Evolutionary conservation across 2,113 vertebrate species (phyloP), one percentile per base, ranked within the genome.

Genomic region (Dendrocopos noguchii): DNA sequence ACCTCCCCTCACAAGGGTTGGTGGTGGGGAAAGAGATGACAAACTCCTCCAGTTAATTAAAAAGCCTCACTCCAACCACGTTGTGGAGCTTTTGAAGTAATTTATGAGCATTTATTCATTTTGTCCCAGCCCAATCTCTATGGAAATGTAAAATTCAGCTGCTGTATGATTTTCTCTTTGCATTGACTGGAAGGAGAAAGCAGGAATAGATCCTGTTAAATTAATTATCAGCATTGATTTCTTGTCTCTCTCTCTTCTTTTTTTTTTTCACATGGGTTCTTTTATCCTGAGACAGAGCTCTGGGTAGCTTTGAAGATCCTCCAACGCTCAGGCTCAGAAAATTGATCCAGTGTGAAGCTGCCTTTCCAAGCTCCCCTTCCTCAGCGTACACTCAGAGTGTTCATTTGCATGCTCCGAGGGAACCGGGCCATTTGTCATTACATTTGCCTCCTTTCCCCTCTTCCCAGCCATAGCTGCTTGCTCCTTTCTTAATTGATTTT

Each of bases 21-120:
- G n/a, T n/a, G n/a, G 65, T 61, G 67, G 33, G 74, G 10, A 39
- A 94, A 86, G 93, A 22, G 74, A 68, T 92, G 90, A 74, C 68
- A 75, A 90, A 97, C 96, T 87, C 91, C 94, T 95, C 36, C 93
- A 93, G 95, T 95, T 97, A 95, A 97, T 98, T 95, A 97, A 96
- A 96, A 93, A 97, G 57, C 44, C 57, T 59, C 73, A 57, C 33
- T 80, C 56, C 61, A 77, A 71, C 77, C 68, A 60, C 19, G 2
- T 0, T 60, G 75, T 44, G 31, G 87, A 81, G 86, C 93, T 96
- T 93, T 93, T 91, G 96, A 94, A 92, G 96, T 93, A 70, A 96
- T 97, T 95, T 92, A 75, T 77, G 75, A 79, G 65, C 63, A 1
- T 95, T 96, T 95, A 87, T 87, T 91, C 89, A 33, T 95, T 96